Evolutionary conservation across 2,888 invertebrate species (phyloP).

Genomic region (Girardia tigrina): DNA sequence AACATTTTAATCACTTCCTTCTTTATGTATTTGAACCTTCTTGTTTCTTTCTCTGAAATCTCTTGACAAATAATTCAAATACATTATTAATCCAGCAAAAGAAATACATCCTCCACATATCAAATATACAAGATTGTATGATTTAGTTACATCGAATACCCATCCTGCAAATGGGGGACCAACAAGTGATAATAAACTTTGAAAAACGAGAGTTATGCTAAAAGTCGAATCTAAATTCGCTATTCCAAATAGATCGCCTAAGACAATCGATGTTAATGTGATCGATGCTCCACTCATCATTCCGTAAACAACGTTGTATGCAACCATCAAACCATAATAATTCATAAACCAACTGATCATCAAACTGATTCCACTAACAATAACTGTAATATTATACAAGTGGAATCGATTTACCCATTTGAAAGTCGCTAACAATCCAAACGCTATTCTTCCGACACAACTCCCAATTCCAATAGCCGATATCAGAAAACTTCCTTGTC

Average conservation of each 20-base stretch:
- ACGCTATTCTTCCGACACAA: conserved; percentile 70
- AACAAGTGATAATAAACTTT: neutral
- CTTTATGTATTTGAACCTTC: no score
- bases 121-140: neutral
- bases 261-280: conserved; percentile 8
- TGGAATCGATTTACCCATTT: conserved; percentile 70
- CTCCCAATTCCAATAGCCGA: conserved; percentile 80
- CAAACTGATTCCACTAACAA: conserved; percentile 73
- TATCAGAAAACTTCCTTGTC: conserved; percentile 59
- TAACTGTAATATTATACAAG: conserved; percentile 74
- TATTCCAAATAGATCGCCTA: neutral
- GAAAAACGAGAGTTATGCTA: neutral
- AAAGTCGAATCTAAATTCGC: neutral
- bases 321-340: conserved; percentile 61
- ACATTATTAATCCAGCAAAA: neutral
- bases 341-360: conserved; percentile 64
- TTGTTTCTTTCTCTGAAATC: neutral
- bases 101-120: neutral
- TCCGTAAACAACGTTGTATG: conserved; percentile 57
- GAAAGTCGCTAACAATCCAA: conserved; percentile 45
- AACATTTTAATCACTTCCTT: no score
- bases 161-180: neutral
- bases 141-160: neutral
- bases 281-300: conserved; percentile 42
- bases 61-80: neutral